Conservation (phyloP, 2,113 vertebrate genomes). For the Bucco capensis region DNA sequence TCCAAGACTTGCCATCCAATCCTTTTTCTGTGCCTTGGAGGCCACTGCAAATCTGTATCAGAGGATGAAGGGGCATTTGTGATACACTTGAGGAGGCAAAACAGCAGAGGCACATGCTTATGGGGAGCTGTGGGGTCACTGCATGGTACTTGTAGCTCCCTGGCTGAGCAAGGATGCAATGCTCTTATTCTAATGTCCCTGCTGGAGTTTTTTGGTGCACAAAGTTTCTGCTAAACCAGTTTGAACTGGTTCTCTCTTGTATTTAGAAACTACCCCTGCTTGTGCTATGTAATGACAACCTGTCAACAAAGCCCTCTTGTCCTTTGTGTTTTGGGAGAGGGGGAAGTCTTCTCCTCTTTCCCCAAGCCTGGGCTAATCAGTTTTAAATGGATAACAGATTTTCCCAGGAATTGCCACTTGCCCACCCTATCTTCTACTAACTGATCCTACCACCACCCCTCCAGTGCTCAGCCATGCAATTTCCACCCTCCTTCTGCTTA, state of each 20-base stretch:
- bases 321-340: background rate
- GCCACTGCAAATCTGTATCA: background rate
- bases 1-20: background rate
- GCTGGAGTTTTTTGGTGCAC: constrained; percentile 17
- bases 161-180: background rate
- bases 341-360: background rate
- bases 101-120: background rate
- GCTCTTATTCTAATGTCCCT: background rate
- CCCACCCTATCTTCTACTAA: background rate
- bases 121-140: background rate
- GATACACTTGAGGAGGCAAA: background rate
- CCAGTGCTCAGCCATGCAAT: background rate
- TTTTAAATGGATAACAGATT: background rate
- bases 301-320: background rate
- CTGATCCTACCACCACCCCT: background rate
- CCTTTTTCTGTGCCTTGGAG: background rate
- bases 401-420: background rate
- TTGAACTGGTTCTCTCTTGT: constrained; percentile 43
- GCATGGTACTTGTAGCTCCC: background rate
- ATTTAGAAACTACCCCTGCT: constrained; percentile 38
- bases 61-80: background rate
- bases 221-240: constrained; percentile 66
- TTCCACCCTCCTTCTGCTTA: background rate
- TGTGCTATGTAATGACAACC: constrained; percentile 20
- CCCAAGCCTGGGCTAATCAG: background rate